A percentile compares a stretch with the other conserved stretches of the same genome.
phyloP scores from a whole-genome alignment of 2,888 invertebrate species.

The Spicauda simplicius region DNA sequence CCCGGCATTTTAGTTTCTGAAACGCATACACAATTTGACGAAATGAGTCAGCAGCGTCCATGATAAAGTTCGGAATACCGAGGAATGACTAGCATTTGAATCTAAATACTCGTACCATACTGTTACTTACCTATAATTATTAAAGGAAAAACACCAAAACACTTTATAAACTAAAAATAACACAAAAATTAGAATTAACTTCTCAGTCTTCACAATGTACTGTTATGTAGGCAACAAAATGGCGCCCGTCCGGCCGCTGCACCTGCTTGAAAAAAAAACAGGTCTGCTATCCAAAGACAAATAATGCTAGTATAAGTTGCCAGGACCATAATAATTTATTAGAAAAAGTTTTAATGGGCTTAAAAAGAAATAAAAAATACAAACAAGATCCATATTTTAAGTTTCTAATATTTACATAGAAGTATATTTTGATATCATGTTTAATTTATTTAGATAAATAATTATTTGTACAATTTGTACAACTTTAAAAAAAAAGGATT shows the following conservation, averaged over 20 bases:
- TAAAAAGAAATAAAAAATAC: no score
- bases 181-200: constrained; percentile 40
- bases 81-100: constrained; percentile 41
- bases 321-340: not conserved
- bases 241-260: constrained; percentile 42
- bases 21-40: constrained; percentile 83
- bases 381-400: no score
- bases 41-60: constrained; percentile 80
- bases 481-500: no score
- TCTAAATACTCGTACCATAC: not conserved
- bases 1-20: constrained; percentile 91
- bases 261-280: constrained; percentile 1
- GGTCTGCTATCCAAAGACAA: constrained; percentile 18
- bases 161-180: constrained; percentile 36
- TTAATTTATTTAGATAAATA: no score
- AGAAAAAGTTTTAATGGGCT: no score
- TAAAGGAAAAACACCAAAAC: constrained; percentile 29
- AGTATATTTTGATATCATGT: no score
- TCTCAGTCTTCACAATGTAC: constrained; percentile 25
- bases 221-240: constrained; percentile 46
- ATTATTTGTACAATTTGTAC: no score
- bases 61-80: constrained; percentile 59
- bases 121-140: constrained; percentile 23
- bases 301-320: not conserved
- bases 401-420: no score